Conservation (phyloP, 2,888 invertebrate species). For the Drosophila kanekoi region DNA sequence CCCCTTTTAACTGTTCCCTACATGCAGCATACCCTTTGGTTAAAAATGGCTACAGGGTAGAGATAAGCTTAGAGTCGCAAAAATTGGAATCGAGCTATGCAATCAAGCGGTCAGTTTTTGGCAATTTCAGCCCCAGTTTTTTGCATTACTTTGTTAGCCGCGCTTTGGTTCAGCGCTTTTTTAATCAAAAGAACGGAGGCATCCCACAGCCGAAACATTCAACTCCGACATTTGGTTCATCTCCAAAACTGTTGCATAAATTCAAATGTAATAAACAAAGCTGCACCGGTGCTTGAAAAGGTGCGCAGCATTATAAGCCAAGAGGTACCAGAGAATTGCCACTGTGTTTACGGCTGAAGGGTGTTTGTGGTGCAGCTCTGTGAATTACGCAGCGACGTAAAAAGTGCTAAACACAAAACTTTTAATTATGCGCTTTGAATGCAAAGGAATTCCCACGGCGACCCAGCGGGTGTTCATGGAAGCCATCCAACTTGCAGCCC, state of each 20-base stretch:
- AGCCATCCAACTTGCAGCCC: slow-evolving; percentile 5
- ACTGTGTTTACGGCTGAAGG: slow-evolving; percentile 3
- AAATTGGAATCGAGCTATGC: slow-evolving; percentile 16
- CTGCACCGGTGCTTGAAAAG: slow-evolving; percentile 4
- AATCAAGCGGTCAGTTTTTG: slow-evolving; percentile 33
- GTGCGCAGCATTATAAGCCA: slow-evolving; percentile 4
- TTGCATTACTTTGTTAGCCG: slow-evolving; percentile 36
- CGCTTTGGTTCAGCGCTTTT: slow-evolving; percentile 5
- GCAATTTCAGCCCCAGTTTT: slow-evolving; percentile 16
- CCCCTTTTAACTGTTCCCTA: neutral
- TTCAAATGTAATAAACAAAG: slow-evolving; percentile 29
- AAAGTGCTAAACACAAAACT: slow-evolving; percentile 59
- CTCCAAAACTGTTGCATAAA: neutral
- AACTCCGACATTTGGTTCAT: slow-evolving; percentile 3
- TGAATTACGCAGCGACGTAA: slow-evolving; percentile 30
- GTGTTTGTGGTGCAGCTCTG: neutral
- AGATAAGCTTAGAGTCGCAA: slow-evolving; percentile 2
- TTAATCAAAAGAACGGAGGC: slow-evolving; percentile 29
- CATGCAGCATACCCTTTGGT: neutral
- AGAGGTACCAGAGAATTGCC: slow-evolving; percentile 7
- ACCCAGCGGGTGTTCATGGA: slow-evolving; percentile 1
- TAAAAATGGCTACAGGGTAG: slow-evolving; percentile 16
- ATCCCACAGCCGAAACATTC: neutral
- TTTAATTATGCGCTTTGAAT: slow-evolving; percentile 66
- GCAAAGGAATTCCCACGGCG: slow-evolving; percentile 48